Conservation (phyloP, 2,113 vertebrate genomes). For the Nanorana parkeri region DNA sequence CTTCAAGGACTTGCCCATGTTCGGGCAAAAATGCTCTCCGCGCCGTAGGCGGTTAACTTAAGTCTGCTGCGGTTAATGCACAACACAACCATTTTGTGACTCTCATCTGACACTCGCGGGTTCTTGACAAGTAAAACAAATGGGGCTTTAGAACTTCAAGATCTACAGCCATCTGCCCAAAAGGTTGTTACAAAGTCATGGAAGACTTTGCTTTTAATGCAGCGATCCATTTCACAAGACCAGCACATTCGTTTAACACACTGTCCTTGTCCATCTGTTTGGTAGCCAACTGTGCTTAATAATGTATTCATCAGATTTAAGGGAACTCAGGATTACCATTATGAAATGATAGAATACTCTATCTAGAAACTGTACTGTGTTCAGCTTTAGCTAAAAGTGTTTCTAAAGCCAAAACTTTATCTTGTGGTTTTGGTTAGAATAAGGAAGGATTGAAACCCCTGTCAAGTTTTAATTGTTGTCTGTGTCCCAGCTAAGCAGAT, state of each 20-base stretch:
- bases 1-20: too few species aligned
- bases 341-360: too few species aligned
- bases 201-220: not conserved
- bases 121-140: slow-evolving; percentile 33
- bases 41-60: not conserved
- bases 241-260: slow-evolving; percentile 18
- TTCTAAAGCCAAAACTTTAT: too few species aligned
- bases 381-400: too few species aligned
- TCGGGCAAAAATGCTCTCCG: too few species aligned
- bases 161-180: slow-evolving; percentile 34
- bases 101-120: not conserved
- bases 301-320: slow-evolving; percentile 8
- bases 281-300: slow-evolving; percentile 22
- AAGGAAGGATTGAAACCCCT: too few species aligned
- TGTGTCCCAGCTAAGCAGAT: too few species aligned
- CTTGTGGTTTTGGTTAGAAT: too few species aligned
- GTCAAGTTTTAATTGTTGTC: too few species aligned
- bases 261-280: slow-evolving; percentile 31
- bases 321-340: not conserved
- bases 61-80: not conserved
- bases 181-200: slow-evolving; percentile 40
- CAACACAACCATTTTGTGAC: not conserved
- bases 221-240: slow-evolving; percentile 32
- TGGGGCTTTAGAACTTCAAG: slow-evolving; percentile 23
- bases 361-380: too few species aligned